phyloP scores from a whole-genome alignment of 1,140 invertebrate genomes.

The Achatina immaculata region DNA sequence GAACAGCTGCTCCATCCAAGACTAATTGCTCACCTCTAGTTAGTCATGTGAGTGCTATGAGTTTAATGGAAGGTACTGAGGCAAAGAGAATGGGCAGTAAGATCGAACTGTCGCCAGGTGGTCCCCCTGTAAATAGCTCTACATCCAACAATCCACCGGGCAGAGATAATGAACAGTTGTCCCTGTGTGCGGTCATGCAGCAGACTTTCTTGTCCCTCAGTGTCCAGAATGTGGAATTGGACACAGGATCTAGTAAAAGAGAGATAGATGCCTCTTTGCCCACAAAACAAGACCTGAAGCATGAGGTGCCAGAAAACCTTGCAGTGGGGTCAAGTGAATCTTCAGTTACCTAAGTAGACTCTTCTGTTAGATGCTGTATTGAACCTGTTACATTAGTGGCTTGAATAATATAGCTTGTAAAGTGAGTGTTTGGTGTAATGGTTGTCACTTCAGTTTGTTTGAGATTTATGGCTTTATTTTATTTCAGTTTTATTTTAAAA shows the following conservation, averaged over 20 bases:
- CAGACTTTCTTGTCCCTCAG: no score
- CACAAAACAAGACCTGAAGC: neutral
- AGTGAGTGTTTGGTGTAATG: neutral
- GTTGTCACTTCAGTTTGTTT: no score
- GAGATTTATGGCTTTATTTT: no score
- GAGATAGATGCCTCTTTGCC: neutral
- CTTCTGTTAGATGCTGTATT: neutral
- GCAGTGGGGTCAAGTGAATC: neutral
- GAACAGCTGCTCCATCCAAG: neutral
- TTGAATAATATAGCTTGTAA: neutral
- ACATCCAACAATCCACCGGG: neutral
- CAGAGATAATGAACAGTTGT: neutral
- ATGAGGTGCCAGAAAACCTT: neutral
- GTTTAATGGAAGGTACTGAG: neutral
- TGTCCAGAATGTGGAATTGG: neutral
- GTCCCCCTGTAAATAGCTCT: neutral
- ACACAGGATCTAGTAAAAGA: neutral
- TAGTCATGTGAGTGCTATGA: neutral
- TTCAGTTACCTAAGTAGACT: neutral
- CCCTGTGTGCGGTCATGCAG: neutral
- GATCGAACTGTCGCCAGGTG: neutral
- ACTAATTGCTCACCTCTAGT: neutral
- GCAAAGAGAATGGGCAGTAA: neutral
- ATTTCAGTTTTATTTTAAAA: no score
- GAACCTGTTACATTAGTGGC: neutral